Percentiles rank a stretch among this genome's conserved stretches.
These are phyloP conservation scores for Nemapogon koenigi DNA, from an alignment of 2,888 invertebrate genomes.

Conservation along the genomic window DNA sequence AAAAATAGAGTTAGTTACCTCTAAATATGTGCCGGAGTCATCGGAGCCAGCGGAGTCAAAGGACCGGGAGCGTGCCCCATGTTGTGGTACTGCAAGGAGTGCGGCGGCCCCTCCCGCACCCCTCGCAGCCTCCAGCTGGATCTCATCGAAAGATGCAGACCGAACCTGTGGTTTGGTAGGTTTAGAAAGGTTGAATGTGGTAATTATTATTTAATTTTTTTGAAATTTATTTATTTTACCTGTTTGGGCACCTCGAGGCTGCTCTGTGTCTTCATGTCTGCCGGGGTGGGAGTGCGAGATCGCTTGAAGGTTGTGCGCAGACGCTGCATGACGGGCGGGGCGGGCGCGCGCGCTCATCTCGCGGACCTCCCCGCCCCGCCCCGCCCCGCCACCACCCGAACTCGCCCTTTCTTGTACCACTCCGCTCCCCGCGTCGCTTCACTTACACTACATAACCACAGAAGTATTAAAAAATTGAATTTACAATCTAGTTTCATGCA, in stretches of 20 bases:
- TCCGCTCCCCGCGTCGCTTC: no score
- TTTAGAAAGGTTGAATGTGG: not conserved
- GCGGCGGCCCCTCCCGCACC: slow-evolving; percentile 46
- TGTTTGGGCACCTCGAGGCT: slow-evolving; percentile 91
- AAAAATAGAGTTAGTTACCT: slow-evolving; percentile 27
- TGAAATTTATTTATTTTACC: slow-evolving; percentile 32
- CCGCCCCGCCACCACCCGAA: slow-evolving; percentile 12
- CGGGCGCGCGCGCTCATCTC: slow-evolving; percentile 46
- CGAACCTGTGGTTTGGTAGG: slow-evolving; percentile 62
- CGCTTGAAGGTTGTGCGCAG: slow-evolving; percentile 87
- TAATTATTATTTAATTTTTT: not conserved
- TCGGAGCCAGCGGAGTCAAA: slow-evolving; percentile 80
- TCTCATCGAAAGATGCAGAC: slow-evolving; percentile 90
- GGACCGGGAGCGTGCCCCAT: slow-evolving; percentile 76
- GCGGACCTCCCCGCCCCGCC: slow-evolving; percentile 48
- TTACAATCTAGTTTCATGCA: no score
- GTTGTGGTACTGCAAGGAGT: slow-evolving; percentile 72
- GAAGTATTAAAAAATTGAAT: no score
- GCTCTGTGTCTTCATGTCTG: slow-evolving; percentile 91
- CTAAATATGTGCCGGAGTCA: slow-evolving; percentile 66
- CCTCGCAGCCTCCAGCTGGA: slow-evolving; percentile 79
- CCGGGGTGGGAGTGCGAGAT: slow-evolving; percentile 86
- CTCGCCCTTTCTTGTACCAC: slow-evolving; percentile 9
- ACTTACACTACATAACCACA: no score
- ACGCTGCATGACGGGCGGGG: slow-evolving; percentile 72